Evolutionary conservation across 2,888 invertebrate species (phyloP).

Genomic region (Rhodophaea formosa): DNA sequence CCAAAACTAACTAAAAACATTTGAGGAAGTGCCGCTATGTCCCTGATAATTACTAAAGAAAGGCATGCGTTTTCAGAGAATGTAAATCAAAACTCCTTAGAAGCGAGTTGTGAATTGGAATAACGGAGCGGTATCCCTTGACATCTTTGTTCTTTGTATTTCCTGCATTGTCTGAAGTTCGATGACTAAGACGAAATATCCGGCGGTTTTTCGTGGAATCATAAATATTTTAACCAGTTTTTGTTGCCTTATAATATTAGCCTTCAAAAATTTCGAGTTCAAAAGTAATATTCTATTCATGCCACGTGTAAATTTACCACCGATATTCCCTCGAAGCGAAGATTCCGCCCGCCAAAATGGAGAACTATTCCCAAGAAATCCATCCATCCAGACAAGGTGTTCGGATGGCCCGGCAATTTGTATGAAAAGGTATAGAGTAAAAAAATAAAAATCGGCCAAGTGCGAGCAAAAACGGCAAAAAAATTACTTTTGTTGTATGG

Average conservation of each 20-base stretch:
- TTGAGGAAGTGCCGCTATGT: too few species aligned
- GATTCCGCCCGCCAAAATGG: too few species aligned
- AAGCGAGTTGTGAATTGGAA: constrained; percentile 10
- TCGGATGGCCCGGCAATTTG: too few species aligned
- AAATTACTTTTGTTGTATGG: too few species aligned
- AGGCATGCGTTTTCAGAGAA: neutral
- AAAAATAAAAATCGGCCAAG: too few species aligned
- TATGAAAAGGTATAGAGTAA: too few species aligned
- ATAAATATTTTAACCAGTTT: neutral
- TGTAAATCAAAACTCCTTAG: neutral
- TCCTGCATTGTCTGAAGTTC: constrained; percentile 1
- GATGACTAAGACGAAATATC: neutral
- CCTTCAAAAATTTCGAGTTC: neutral
- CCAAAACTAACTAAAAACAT: too few species aligned
- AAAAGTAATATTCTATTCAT: neutral
- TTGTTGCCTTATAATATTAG: neutral
- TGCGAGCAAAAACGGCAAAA: too few species aligned
- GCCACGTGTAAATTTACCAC: too few species aligned
- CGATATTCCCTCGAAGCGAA: too few species aligned
- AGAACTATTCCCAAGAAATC: too few species aligned
- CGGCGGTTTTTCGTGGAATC: constrained; percentile 1
- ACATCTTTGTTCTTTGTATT: neutral
- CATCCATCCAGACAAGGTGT: too few species aligned
- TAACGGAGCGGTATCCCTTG: constrained; percentile 16
- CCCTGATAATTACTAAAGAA: neutral